Conservation (phyloP, 1,140 invertebrate species). For the Planococcus citri region DNA sequence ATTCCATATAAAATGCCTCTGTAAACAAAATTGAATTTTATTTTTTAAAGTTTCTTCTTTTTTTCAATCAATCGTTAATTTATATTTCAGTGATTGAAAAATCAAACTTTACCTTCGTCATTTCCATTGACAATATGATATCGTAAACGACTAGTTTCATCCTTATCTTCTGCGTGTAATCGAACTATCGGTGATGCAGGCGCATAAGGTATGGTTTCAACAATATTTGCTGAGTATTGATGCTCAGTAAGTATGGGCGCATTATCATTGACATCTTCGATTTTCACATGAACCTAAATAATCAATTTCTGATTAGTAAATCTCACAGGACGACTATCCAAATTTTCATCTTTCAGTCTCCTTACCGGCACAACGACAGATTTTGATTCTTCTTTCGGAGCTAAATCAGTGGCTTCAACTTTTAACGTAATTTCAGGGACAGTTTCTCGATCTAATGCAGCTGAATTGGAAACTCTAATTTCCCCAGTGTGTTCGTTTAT, state of each 20-base stretch:
- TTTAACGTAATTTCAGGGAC: constrained; percentile 56
- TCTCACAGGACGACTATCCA: not conserved
- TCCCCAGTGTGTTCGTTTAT: constrained; percentile 60
- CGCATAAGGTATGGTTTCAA: constrained; percentile 65
- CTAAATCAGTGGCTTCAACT: constrained; percentile 66
- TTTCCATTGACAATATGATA: constrained; percentile 63
- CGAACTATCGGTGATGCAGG: constrained; percentile 66
- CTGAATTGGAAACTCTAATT: constrained; percentile 57
- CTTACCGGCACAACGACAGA: constrained; percentile 57
- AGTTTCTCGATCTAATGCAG: constrained; percentile 65
- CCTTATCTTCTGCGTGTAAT: constrained; percentile 59
- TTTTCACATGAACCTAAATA: constrained; percentile 53
- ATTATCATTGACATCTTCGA: constrained; percentile 75
- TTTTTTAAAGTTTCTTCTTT: too few species aligned
- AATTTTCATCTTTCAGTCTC: constrained; percentile 21
- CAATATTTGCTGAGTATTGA: constrained; percentile 60
- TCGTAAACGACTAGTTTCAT: constrained; percentile 58
- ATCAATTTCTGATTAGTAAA: constrained; percentile 17
- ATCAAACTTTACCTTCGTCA: constrained; percentile 40
- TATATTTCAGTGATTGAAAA: not conserved
- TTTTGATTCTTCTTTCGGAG: constrained; percentile 50
- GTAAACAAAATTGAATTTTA: constrained; percentile 29
- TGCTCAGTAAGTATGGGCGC: constrained; percentile 59
- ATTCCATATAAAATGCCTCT: constrained; percentile 59
- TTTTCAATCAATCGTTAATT: not conserved